Evolutionary conservation across 2,888 invertebrate species (phyloP), one percentile per base, ranked within the genome.

Genomic region (Drosophila eohydei): DNA sequence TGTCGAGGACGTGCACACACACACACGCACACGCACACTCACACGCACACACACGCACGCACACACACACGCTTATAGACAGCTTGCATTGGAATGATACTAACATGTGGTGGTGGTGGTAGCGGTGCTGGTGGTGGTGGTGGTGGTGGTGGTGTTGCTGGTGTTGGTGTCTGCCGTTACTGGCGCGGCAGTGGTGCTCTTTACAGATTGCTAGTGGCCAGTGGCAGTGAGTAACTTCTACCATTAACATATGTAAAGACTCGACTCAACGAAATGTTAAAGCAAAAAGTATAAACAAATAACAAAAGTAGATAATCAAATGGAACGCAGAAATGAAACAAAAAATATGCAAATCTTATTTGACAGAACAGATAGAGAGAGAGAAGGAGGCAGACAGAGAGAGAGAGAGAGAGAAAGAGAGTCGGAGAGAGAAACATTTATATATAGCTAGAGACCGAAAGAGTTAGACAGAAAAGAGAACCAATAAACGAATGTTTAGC

Each of bases 401-500:
- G 32, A 11, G 32, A 67, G 32, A 57, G 36, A 73, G 7, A 34
- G 4, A 51, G 41, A 41, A n/a, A 40, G 6, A n/a, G 21, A 32
- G 32, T n/a, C 1, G 36, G 21, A 36, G 26, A 36, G 36, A 52
- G 52, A 52, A 52, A 54, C 40, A 54, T 54, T 40, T 54, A 54
- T 54, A 54, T 6, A 54, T 40, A 54, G 36, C 12, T 26, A 52
- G 52, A 38, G 51, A 26, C 7, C 32, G 21, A 26, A 21, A n/a
- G 21, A 58, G 26, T 32, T 12, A 34, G 48, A 63, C n/a, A 52
- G 9, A 50, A 5, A 66, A 61, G 38, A 54, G 26, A 78, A 64
- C 80, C 71, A 75, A 78, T 68, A 69, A 62, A 62, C 57, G 68
- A 79, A 52, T 52, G 79, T 78, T 75, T 79, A 63, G 59, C 69